Percentiles rank a stretch among this genome's conserved stretches.
These are phyloP conservation scores for Clusia tigrina DNA, from an alignment of 2,888 invertebrate species.

Conservation along the genomic window DNA sequence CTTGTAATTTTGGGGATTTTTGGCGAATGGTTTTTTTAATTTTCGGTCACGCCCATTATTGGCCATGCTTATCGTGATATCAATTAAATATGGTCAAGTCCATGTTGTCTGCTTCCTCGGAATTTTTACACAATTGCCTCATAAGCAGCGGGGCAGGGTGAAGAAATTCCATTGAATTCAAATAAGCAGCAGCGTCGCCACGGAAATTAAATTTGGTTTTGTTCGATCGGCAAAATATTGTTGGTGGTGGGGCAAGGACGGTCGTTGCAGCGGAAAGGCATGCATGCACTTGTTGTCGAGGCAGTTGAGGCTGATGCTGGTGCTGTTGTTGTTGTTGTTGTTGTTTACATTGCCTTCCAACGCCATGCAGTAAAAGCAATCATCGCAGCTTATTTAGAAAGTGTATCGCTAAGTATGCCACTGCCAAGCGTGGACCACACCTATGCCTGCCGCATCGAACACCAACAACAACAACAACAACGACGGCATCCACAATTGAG, in stretches of 20 bases:
- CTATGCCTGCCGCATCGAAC: background rate
- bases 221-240: too few species aligned
- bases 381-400: conserved; percentile 20
- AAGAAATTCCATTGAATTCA: conserved; percentile 1
- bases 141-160: background rate
- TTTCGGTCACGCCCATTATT: conserved; percentile 2
- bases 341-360: too few species aligned
- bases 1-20: background rate
- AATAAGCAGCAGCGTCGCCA: background rate
- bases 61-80: conserved; percentile 10
- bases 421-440: conserved; percentile 8
- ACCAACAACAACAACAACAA: too few species aligned
- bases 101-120: background rate
- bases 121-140: background rate
- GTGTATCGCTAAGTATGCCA: conserved; percentile 20
- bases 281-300: too few species aligned
- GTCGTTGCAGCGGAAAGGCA: too few species aligned
- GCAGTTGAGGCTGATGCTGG: too few species aligned
- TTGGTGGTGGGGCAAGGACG: too few species aligned
- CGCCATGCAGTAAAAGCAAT: too few species aligned
- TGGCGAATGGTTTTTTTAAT: background rate
- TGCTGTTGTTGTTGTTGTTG: conserved; percentile 7
- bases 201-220: background rate
- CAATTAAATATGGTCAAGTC: conserved; percentile 3
- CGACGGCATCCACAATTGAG: too few species aligned